Evolutionary conservation across 2,797 vertebrate genomes (phyloP).

Genomic region (Betta splendens): DNA sequence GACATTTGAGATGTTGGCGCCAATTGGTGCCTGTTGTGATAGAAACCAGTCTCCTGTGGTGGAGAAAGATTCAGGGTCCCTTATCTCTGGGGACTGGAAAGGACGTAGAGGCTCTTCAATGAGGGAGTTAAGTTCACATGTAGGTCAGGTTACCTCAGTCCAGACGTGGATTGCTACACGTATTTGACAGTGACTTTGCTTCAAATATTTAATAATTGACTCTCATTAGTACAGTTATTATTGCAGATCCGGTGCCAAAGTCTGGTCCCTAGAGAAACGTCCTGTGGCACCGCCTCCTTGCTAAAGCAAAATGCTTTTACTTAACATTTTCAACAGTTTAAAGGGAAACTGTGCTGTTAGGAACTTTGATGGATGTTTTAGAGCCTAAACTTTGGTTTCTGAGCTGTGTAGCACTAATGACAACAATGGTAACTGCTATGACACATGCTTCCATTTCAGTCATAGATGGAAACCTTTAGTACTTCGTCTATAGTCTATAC

Average conservation of each 20-base stretch:
- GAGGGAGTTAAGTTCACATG: too few species aligned
- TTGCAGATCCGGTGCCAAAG: constrained; percentile 10
- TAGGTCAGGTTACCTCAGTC: too few species aligned
- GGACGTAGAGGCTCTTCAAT: too few species aligned
- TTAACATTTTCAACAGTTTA: neutral
- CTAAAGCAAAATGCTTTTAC: neutral
- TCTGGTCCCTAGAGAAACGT: constrained; percentile 10
- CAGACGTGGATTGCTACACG: too few species aligned
- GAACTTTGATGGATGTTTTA: neutral
- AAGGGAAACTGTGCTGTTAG: too few species aligned
- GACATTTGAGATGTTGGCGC: too few species aligned
- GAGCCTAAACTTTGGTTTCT: neutral
- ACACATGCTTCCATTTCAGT: constrained; percentile 1
- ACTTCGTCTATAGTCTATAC: neutral
- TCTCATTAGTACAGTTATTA: neutral
- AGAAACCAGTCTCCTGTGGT: too few species aligned
- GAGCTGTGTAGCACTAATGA: neutral
- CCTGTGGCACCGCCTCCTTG: neutral
- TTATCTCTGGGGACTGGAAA: too few species aligned
- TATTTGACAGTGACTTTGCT: too few species aligned
- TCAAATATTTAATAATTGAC: neutral
- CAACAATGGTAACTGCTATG: neutral
- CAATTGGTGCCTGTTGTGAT: too few species aligned
- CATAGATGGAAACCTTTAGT: neutral
- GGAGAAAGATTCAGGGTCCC: too few species aligned